A percentile compares a stretch with the other conserved stretches of the same genome.
Evolutionary conservation across 2,797 vertebrate genomes (phyloP).

Genomic region (Semaprochilodus insignis): DNA sequence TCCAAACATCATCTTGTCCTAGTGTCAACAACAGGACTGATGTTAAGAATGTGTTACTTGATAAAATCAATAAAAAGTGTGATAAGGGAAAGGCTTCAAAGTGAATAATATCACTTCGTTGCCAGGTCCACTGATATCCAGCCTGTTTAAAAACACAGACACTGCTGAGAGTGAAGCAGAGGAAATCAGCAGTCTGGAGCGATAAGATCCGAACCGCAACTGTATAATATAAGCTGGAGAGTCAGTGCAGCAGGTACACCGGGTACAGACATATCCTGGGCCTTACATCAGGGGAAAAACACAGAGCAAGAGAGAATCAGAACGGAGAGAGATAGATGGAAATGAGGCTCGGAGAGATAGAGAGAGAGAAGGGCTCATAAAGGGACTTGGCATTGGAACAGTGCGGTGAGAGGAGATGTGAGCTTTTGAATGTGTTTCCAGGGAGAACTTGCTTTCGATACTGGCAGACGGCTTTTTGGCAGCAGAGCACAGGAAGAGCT

Average conservation of each 20-base stretch:
- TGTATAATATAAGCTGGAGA: conserved; percentile 13
- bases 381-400: conserved; percentile 19
- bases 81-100: conserved; percentile 16
- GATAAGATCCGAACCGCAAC: conserved; percentile 27
- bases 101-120: conserved; percentile 26
- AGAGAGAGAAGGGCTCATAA: conserved; percentile 24
- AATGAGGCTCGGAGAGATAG: conserved; percentile 46
- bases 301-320: conserved; percentile 32
- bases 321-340: conserved; percentile 27
- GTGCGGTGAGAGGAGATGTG: conserved; percentile 9
- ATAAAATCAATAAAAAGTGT: conserved; percentile 8
- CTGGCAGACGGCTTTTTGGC: conserved; percentile 87
- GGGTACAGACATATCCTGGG: conserved; percentile 8
- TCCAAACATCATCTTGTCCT: background rate
- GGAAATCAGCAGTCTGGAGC: conserved; percentile 3
- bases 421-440: conserved; percentile 41
- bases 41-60: background rate
- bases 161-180: conserved; percentile 5
- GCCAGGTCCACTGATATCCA: conserved; percentile 18
- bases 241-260: conserved; percentile 1
- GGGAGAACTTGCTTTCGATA: conserved; percentile 93
- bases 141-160: conserved; percentile 12
- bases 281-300: conserved; percentile 15
- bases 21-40: background rate
- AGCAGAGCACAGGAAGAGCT: conserved; percentile 90